Percentiles rank a stretch among this genome's conserved stretches.
These are phyloP conservation scores for Microplitis mediator DNA, from an alignment of 1,140 invertebrate species.

Conservation along the genomic window DNA sequence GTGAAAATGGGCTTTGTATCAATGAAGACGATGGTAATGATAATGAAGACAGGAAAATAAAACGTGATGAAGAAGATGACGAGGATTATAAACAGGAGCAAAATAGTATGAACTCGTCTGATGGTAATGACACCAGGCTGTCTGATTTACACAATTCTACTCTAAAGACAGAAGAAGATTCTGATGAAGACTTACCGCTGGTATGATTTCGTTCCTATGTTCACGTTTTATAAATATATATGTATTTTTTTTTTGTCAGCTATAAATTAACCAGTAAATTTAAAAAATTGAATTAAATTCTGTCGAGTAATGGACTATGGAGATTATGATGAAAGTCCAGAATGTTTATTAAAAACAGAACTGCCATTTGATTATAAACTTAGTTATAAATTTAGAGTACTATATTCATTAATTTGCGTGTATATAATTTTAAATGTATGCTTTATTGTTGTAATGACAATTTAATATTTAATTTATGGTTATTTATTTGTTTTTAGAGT, in stretches of 20 bases:
- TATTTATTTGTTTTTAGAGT: slow-evolving; percentile 41
- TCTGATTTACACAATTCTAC: slow-evolving; percentile 60
- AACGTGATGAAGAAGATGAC: slow-evolving; percentile 47
- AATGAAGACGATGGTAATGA: background rate
- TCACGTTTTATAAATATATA: slow-evolving; percentile 7
- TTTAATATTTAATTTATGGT: background rate
- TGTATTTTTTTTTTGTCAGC: background rate
- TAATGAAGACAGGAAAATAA: background rate
- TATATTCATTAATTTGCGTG: background rate
- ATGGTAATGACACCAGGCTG: slow-evolving; percentile 57
- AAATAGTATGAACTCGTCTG: slow-evolving; percentile 49
- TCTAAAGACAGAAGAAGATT: slow-evolving; percentile 63
- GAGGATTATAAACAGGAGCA: slow-evolving; percentile 47
- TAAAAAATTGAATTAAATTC: background rate
- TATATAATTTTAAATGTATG: background rate
- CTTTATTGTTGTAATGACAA: background rate
- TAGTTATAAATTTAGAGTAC: no score
- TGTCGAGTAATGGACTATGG: background rate
- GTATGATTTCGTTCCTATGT: slow-evolving; percentile 55
- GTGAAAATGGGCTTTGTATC: background rate
- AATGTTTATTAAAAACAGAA: no score
- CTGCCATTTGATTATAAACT: no score
- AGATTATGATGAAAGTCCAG: no score
- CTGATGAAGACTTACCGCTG: slow-evolving; percentile 81
- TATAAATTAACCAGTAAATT: background rate